Conservation (phyloP, 1,140 invertebrate genomes). For the Patella vulgata region DNA sequence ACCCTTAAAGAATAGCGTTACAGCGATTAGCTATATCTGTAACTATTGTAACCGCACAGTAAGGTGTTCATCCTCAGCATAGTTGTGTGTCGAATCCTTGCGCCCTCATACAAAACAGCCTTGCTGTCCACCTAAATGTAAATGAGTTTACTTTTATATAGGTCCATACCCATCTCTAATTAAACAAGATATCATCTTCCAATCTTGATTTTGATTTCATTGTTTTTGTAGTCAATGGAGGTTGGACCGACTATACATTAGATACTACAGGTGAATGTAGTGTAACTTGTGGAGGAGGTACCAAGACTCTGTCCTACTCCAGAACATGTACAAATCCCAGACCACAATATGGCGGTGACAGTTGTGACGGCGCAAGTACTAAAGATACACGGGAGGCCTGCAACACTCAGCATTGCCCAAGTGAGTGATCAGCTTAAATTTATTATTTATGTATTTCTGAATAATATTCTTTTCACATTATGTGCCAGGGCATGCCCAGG, state of each 20-base stretch:
- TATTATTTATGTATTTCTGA: too few species aligned
- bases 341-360: neutral
- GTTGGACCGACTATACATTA: conserved; percentile 2
- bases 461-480: too few species aligned
- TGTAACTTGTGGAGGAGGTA: conserved; percentile 12
- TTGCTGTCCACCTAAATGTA: neutral
- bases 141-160: neutral
- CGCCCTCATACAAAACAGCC: neutral
- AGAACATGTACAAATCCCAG: conserved; percentile 14
- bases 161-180: too few species aligned
- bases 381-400: conserved; percentile 2
- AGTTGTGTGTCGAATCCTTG: neutral
- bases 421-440: too few species aligned
- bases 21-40: too few species aligned
- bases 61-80: too few species aligned
- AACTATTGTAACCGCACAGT: too few species aligned
- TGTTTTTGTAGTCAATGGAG: conserved; percentile 5
- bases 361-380: conserved; percentile 12
- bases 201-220: too few species aligned
- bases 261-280: neutral
- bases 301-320: neutral
- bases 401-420: conserved; percentile 25
- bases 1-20: too few species aligned
- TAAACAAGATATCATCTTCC: too few species aligned
- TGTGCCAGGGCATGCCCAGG: too few species aligned